phyloP scores from a whole-genome alignment of 2,113 vertebrate genomes.

The Bungarus multicinctus region DNA sequence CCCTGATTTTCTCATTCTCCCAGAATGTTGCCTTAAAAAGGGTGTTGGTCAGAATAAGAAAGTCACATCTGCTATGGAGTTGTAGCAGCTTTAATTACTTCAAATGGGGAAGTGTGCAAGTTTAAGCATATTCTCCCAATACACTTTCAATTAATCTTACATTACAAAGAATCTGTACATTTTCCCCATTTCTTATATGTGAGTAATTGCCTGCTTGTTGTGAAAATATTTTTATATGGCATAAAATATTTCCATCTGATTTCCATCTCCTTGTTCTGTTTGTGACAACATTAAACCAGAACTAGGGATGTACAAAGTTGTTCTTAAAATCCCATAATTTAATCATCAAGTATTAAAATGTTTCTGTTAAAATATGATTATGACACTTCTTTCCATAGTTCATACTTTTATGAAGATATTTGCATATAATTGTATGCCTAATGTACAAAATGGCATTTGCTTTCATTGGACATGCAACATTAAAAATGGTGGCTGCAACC shows the following conservation, averaged over 20 bases:
- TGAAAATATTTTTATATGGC: not conserved
- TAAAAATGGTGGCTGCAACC: not conserved
- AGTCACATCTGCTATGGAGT: not conserved
- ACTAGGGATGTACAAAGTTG: not conserved
- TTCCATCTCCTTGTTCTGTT: not conserved
- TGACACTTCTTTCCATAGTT: not conserved
- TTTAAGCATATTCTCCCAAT: not conserved
- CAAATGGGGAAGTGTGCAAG: not conserved
- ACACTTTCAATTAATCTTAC: not conserved
- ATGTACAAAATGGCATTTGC: not conserved
- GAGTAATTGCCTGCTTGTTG: constrained; percentile 6
- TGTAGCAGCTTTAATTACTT: not conserved
- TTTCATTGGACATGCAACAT: not conserved
- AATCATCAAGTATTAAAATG: not conserved
- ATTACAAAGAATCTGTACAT: not conserved
- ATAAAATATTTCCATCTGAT: not conserved
- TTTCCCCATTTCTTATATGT: not conserved
- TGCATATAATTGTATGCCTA: not conserved
- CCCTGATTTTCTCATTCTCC: not conserved
- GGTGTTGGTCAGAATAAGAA: not conserved
- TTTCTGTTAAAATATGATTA: not conserved
- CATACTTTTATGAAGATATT: not conserved
- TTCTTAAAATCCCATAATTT: not conserved
- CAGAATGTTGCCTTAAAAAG: not conserved
- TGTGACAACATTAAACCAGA: not conserved